Conservation (phyloP, 2,888 invertebrate genomes). For the Julus scandinavius region DNA sequence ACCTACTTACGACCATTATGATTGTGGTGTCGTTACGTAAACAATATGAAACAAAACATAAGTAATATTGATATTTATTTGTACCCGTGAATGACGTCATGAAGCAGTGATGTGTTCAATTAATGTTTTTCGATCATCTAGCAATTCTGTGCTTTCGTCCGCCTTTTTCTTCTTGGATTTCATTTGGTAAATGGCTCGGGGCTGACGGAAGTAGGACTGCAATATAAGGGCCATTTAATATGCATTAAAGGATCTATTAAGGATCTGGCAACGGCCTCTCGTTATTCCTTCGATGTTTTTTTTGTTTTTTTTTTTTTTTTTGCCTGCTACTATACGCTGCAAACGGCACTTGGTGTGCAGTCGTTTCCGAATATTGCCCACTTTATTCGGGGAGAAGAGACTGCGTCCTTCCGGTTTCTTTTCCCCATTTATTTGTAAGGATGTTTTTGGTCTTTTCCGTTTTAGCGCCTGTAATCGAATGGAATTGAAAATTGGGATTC, state of each 20-base stretch:
- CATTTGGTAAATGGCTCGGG: constrained; percentile 1
- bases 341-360: background rate
- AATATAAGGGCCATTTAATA: background rate
- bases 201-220: background rate
- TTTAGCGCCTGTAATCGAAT: background rate
- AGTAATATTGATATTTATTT: too few relatives aligned
- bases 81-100: too few relatives aligned
- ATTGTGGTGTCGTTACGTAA: too few relatives aligned
- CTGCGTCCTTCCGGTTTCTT: background rate
- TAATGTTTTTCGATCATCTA: background rate
- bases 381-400: background rate
- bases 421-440: background rate
- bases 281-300: too few relatives aligned
- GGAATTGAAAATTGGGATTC: background rate
- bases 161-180: background rate
- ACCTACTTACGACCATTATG: too few relatives aligned
- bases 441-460: background rate
- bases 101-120: too few relatives aligned
- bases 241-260: constrained; percentile 18
- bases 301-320: too few relatives aligned
- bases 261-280: background rate
- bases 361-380: background rate
- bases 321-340: background rate
- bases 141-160: background rate
- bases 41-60: too few relatives aligned